These are phyloP conservation scores for Lasioglossum baleicum DNA, from an alignment of 1,140 invertebrate genomes.

Conservation along the genomic window DNA sequence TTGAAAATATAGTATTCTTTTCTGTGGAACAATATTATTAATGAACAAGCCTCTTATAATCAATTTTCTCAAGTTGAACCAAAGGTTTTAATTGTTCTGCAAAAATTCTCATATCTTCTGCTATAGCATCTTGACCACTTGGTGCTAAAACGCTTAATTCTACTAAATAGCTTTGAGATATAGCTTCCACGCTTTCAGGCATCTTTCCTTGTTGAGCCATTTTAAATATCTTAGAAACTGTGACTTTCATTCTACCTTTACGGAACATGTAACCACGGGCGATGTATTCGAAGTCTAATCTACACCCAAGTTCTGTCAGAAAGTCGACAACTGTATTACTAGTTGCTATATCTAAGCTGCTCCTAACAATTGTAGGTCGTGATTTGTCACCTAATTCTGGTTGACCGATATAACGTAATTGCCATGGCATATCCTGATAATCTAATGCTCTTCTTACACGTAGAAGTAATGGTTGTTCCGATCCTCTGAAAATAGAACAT, in stretches of 20 bases:
- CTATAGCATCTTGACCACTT: constrained; percentile 95
- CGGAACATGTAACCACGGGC: constrained; percentile 96
- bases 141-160: constrained; percentile 97
- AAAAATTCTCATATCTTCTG: constrained; percentile 97
- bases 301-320: constrained; percentile 93
- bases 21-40: constrained; percentile 20
- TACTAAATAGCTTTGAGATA: constrained; percentile 95
- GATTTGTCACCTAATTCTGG: constrained; percentile 94
- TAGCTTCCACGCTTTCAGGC: constrained; percentile 87
- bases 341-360: constrained; percentile 94
- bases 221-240: constrained; percentile 96
- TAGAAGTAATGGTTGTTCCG: constrained; percentile 83
- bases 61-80: constrained; percentile 94
- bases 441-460: constrained; percentile 89
- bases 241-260: constrained; percentile 98
- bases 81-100: constrained; percentile 96
- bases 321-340: constrained; percentile 95
- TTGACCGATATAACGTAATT: constrained; percentile 93
- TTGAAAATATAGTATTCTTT: constrained; percentile 9
- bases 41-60: constrained; percentile 89
- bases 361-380: constrained; percentile 92
- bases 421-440: constrained; percentile 89
- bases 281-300: constrained; percentile 96
- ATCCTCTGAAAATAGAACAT: constrained; percentile 76
- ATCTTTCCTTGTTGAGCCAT: constrained; percentile 87